Evolutionary conservation across 1,140 invertebrate species (phyloP), one percentile per base, ranked within the genome.

Genomic region (Ganaspis sp.): DNA sequence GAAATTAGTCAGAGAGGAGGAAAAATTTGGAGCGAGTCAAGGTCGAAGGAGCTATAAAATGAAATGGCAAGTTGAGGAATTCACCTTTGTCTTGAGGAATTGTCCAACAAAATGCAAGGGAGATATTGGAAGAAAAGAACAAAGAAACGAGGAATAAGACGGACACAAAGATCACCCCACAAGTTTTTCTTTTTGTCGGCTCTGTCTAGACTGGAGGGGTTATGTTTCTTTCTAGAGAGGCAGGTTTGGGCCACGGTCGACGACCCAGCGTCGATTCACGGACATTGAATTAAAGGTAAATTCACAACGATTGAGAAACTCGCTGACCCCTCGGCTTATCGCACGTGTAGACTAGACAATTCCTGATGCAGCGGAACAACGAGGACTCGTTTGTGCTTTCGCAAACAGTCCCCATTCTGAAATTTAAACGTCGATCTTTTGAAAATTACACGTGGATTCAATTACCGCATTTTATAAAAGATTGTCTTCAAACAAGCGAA

Each of bases 301-400:
- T 64, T 64, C 58, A 58, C 54, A 64, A 64, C 58, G 11, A 29
- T 64, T n/a, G 15, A 29, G 15, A 29, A 8, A 64, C 12, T 54
- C 11, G 9, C 21, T 64, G 58, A 64, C 58, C 12, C 23, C 58
- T 64, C 23, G 15, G 11, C 11, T 64, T 26, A 64, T 64, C 12
- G n/a, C 23, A 64, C 58, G 58, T 29, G 26, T 64, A 9, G 5
- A 4, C 23, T 12, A 29, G 11, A 64, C 9, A 26, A 29, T 29
- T 64, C 58, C 12, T 64, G 58, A 64, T 29, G 58, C 58, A 64
- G 58, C 58, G 58, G 58, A 64, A 64, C 58, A 64, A 64, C 23
- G 23, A 58, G 12, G 9, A 23, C 12, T n/a, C 58, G 11, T 26
- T 11, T 12, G 15, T 64, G 54, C 54, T 64, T 64, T 26, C 54